Evolutionary conservation across 2,113 vertebrate species (phyloP).

Genomic region (Sprattus sprattus): DNA sequence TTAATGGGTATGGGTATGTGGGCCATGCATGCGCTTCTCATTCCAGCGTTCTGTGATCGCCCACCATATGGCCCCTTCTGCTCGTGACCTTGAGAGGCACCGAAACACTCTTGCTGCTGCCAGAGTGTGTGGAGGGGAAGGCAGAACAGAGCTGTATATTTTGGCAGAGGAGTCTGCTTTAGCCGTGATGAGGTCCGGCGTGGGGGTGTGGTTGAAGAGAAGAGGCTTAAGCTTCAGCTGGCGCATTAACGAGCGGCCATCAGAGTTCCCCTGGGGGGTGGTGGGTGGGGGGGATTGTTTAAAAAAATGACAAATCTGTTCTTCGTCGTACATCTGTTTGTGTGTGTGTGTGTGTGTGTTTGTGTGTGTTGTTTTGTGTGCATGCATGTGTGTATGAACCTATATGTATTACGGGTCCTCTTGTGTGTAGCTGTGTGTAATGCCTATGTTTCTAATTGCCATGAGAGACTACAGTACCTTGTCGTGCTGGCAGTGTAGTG

Average conservation of each 20-base stretch:
- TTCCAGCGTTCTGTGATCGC: no score
- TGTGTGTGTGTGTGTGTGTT: constrained; percentile 13
- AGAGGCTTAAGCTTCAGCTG: neutral
- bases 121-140: no score
- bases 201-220: neutral
- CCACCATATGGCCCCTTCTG: no score
- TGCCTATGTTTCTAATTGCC: neutral
- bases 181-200: neutral
- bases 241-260: neutral
- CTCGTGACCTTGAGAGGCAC: no score
- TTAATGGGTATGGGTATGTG: no score
- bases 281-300: neutral
- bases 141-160: neutral
- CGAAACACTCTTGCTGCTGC: no score
- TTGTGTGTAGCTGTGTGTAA: neutral
- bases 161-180: neutral
- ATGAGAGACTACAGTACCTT: neutral
- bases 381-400: neutral
- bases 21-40: no score
- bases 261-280: neutral
- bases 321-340: constrained; percentile 14
- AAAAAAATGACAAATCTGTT: neutral
- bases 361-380: neutral
- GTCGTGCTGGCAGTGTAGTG: constrained; percentile 24
- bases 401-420: neutral